Conservation (phyloP, 2,113 vertebrate genomes). For the Myxocyprinus asiaticus region DNA sequence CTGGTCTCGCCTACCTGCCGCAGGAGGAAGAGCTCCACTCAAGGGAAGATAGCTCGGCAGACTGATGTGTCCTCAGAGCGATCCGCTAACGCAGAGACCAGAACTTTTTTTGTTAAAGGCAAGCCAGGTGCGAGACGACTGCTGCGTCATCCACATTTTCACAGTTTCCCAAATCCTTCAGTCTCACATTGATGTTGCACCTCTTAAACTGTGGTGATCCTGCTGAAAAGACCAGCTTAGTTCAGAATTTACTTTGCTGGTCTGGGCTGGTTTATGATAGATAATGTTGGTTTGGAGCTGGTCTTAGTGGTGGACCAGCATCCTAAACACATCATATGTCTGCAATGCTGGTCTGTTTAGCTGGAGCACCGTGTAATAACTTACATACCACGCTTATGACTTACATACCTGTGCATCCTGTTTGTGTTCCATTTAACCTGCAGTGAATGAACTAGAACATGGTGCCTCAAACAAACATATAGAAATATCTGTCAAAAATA, state of each 20-base stretch:
- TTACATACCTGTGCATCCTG: no score
- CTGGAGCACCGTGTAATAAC: not conserved
- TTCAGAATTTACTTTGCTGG: no score
- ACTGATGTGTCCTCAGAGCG: slow-evolving; percentile 72
- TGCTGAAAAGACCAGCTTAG: not conserved
- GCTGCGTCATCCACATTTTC: not conserved
- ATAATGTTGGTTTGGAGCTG: no score
- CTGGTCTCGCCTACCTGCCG: slow-evolving; percentile 82
- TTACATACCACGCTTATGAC: not conserved
- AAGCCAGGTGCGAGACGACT: slow-evolving; percentile 77
- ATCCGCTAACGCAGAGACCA: slow-evolving; percentile 67
- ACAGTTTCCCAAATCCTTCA: not conserved
- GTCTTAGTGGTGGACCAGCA: no score
- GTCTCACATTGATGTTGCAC: not conserved
- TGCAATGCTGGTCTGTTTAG: no score
- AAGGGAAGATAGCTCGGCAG: slow-evolving; percentile 64
- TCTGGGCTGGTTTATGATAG: no score
- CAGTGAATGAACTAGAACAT: not conserved
- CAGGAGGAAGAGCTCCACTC: slow-evolving; percentile 72
- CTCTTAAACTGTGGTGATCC: not conserved
- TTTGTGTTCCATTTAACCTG: slow-evolving; percentile 1
- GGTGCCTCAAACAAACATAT: not conserved
- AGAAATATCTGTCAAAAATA: not conserved
- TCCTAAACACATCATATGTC: no score
- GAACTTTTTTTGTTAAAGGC: slow-evolving; percentile 76